Evolutionary conservation across 2,888 invertebrate genomes (phyloP), one percentile per base, ranked within the genome.

Genomic region (Protonemura montana): DNA sequence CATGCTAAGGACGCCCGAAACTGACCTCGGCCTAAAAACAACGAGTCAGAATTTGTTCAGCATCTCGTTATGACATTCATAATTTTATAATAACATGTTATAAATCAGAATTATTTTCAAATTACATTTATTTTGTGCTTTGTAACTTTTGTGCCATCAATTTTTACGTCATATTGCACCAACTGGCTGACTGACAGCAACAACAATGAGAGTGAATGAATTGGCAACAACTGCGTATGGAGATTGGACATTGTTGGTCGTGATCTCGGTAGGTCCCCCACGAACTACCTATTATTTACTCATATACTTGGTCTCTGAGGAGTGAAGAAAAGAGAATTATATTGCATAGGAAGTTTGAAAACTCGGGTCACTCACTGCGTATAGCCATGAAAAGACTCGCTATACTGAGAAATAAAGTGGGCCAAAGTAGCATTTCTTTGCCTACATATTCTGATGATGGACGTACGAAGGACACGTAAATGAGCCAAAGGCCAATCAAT

Each of bases 401-500:
- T 59, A 21, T 59, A 21, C 59, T 59, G 59, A 2, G 35, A 10
- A 10, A 3, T 21, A 59, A 3, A 59, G 59, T 59, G 59, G 59
- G 59, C 59, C 59, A 59, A 59, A 59, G 3, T 2, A 59, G 59
- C 59, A 59, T 59, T 21, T 59, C 59, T 13, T 59, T 59, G 59
- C 59, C 21, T 1, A 13, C 59, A 59, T 59, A 21, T 59, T 59
- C 59, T 59, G 13, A 59, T 59, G 59, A 59, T 59, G 7, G 59
- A 59, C 59, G 59, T 59, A 59, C 59, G 59, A 59, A 59, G 59
- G 59, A 59, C 59, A 59, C 7, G 59, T 59, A 59, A 59, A 59
- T 59, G 59, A 59, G 59, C 59, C n/a, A 59, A 21, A 59, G 59
- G 59, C 59, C 59, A 59, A 59, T 59, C 59, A 59, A 59, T 59